A percentile compares a stretch with the other conserved stretches of the same genome.
These are phyloP conservation scores for Avahi laniger DNA, from an alignment of 2,797 vertebrate genomes.

Conservation along the genomic window DNA sequence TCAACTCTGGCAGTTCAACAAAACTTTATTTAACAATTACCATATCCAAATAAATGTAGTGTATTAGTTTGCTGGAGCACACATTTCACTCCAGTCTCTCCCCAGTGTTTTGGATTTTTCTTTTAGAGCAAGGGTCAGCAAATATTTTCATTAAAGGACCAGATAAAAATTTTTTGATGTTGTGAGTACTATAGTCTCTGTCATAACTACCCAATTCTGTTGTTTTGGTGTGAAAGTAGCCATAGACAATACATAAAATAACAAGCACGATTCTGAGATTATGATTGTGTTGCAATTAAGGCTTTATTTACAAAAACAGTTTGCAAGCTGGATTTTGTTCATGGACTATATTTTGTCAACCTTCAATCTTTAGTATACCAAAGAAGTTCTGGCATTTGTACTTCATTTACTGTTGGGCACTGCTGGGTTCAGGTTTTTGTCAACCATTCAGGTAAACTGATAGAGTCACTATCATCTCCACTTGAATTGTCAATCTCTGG, in stretches of 20 bases:
- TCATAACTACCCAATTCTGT: not conserved
- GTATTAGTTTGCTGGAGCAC: not conserved
- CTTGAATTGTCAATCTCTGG: not conserved
- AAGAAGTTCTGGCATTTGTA: not conserved
- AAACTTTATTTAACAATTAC: conserved; percentile 18
- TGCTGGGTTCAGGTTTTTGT: not conserved
- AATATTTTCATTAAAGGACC: not conserved
- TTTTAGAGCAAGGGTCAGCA: not conserved
- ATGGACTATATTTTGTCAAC: not conserved
- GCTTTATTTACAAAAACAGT: not conserved
- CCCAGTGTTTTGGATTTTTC: not conserved
- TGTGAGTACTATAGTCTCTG: not conserved
- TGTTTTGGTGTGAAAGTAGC: not conserved
- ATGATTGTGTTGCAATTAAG: not conserved
- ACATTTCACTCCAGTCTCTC: not conserved
- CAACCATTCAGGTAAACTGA: not conserved
- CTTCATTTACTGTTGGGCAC: not conserved
- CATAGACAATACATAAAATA: not conserved
- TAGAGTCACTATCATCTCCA: not conserved
- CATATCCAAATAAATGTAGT: not conserved
- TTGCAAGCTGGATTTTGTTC: not conserved
- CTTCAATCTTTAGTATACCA: not conserved
- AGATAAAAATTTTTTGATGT: not conserved
- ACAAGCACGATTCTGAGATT: not conserved
- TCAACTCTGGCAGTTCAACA: not conserved